phyloP scores from a whole-genome alignment of 1,140 invertebrate genomes.

The Dreissena rostriformis region DNA sequence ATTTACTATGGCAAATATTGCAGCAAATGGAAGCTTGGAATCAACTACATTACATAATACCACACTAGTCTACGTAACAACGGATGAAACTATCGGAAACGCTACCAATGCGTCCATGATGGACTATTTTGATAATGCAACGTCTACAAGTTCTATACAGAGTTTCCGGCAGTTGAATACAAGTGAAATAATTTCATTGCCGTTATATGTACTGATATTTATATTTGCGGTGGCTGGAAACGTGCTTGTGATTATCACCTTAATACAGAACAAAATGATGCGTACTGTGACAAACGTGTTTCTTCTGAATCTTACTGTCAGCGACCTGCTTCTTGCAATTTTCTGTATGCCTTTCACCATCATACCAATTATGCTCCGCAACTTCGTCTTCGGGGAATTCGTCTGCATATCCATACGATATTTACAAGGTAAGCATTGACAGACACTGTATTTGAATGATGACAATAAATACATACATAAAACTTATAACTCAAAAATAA shows the following conservation, averaged over 20 bases:
- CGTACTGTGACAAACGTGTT: constrained; percentile 94
- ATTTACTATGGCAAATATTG: no score
- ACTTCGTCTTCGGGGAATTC: constrained; percentile 91
- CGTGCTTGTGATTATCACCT: constrained; percentile 89
- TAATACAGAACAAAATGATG: constrained; percentile 92
- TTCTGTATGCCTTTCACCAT: constrained; percentile 95
- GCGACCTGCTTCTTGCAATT: constrained; percentile 91
- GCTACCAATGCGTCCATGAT: no score
- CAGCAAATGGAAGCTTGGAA: no score
- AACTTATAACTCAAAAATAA: no score
- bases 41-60: no score
- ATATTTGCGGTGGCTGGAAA: constrained; percentile 91
- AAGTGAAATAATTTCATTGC: constrained; percentile 82
- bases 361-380: constrained; percentile 89
- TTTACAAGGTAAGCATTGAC: constrained; percentile 83
- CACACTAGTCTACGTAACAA: no score
- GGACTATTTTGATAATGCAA: background rate
- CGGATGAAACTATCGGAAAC: no score
- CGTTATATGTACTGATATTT: constrained; percentile 90
- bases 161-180: constrained; percentile 28
- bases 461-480: no score
- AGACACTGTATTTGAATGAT: no score
- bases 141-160: background rate
- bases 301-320: constrained; percentile 88
- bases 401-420: constrained; percentile 94